Base-by-base conservation (phyloP, 2,888 invertebrate species). In the Slavum lentiscoides region DNA sequence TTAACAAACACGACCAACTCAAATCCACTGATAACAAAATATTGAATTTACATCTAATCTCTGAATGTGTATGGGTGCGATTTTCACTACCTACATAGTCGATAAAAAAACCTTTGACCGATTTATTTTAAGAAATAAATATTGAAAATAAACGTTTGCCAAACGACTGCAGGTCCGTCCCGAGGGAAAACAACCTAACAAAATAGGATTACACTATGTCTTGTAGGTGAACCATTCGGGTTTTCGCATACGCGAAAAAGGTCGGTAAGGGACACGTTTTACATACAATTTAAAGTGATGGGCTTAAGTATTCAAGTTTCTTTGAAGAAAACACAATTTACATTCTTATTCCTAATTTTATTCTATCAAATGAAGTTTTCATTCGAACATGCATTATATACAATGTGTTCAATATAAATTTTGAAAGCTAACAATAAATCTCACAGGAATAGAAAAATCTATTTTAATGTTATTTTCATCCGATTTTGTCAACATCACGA, bases 121-220 rank as follows among this genome's bases (percentile, higher is more conserved):
- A 70, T 80, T 70, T 64, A 64, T 64, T 55, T 30, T 4, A 43
- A 55, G 21, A 43, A 43, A 67, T 64, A 55, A 55, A 74, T 21
- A 59, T 75, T 67, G 67, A 75, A 67, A 75, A 75, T 75, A 72
- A 80, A 70, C 77, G 77, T 80, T 80, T 70, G 37, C 61, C 62
- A 30, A 68, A 68, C 67, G 70, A 62, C 53, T 53, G n/a, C n/a
- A n/a, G 55, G 70, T 39, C 37, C 2, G 4, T 53, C 62, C 55
- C 55, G 8, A 17, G 55, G n/a, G 64, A 23, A 70, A 19, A 39
- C 37, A 37, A 62, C 53, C 69, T 37, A 62, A 55, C 70, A 21
- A 70, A 80, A 80, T 80, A 21, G 69, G 70, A 80, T 80, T 70
- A 80, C 37, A 43, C 55, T 37, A 53, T 55, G 77, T 62, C 77